Base-by-base conservation (phyloP, 2,797 vertebrate species). In the Microchirus variegatus region DNA sequence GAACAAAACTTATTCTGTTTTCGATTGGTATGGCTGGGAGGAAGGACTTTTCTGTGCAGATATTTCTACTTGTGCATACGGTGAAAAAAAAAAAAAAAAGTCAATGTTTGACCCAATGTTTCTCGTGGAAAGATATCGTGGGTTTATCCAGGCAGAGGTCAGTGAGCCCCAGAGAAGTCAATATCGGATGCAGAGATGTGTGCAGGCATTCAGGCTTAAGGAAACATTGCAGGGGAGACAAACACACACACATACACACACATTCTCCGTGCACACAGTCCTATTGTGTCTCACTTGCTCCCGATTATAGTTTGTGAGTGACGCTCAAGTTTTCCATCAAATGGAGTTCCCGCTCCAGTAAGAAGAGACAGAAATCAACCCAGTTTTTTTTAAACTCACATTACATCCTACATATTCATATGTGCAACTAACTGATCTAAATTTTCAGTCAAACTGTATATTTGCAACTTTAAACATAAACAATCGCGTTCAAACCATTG, bases 1-100 rank as follows among this genome's bases (percentile, higher is more conserved):
- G 83, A 78, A 83, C 82, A 79, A 80, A 88, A 90, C 77, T 54
- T 75, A 81, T 84, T 85, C 78, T 84, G 82, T 89, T 70, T 83
- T 76, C 57, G 9, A 72, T 74, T 70, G 69, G 75, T 74, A 56
- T 64, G 68, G 68, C 60, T 57, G 45, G 43, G 44, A 81, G 71
- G 63, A 65, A 41, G 59, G 68, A 68, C 59, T 70, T 52, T 67
- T 65, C 69, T 13, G 51, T 51, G 57, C 68, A 43, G 63, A 67
- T 49, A 62, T 75, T 70, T 78, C 66, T 56, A 13, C 73, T 71
- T 50, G 50, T 41, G 70, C 68, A 77, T 31, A 48, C 61, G 70
- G 53, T 43, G 11, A 9, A 31, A 9, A 6, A 22, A 22, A 22
- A 4, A 4, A 22, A 22, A 22, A 22, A 3, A 37, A 73, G 77